phyloP scores from a whole-genome alignment of 2,888 invertebrate species.

The Pollenia griseotomentosa region DNA sequence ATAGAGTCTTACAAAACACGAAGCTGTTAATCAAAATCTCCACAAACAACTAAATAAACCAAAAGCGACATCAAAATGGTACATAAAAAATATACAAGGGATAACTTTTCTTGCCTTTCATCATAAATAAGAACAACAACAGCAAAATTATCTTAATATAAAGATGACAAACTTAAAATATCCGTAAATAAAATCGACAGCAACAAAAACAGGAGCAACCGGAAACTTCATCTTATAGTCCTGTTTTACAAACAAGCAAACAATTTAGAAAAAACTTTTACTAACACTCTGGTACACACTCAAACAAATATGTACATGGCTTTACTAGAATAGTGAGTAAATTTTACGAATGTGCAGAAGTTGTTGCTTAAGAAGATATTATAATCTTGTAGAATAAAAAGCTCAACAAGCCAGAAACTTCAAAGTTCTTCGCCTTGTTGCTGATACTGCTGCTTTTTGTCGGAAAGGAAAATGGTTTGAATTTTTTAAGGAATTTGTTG shows the following conservation, averaged over 20 bases:
- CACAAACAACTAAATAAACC: constrained; percentile 34
- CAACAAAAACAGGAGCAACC: constrained; percentile 17
- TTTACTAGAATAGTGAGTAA: background rate
- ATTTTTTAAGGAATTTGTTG: constrained; percentile 23
- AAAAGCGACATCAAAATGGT: background rate
- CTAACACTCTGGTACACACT: background rate
- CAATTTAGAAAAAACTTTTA: constrained; percentile 19
- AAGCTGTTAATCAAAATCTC: constrained; percentile 5
- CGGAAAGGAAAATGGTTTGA: background rate
- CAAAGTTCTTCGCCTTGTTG: background rate
- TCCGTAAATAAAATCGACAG: constrained; percentile 26
- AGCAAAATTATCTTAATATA: constrained; percentile 42
- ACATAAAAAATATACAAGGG: background rate
- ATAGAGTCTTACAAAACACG: background rate
- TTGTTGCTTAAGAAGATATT: constrained; percentile 9
- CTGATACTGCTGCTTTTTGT: background rate
- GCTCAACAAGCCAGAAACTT: constrained; percentile 35
- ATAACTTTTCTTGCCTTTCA: constrained; percentile 24
- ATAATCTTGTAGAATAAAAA: constrained; percentile 21
- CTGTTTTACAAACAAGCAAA: constrained; percentile 24
- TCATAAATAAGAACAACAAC: constrained; percentile 30
- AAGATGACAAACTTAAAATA: constrained; percentile 61
- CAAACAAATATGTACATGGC: background rate
- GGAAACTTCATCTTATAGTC: constrained; percentile 23
- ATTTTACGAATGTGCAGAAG: background rate